These are phyloP conservation scores for Xiphophorus hellerii DNA, from an alignment of 2,113 vertebrate genomes.

Conservation along the genomic window DNA sequence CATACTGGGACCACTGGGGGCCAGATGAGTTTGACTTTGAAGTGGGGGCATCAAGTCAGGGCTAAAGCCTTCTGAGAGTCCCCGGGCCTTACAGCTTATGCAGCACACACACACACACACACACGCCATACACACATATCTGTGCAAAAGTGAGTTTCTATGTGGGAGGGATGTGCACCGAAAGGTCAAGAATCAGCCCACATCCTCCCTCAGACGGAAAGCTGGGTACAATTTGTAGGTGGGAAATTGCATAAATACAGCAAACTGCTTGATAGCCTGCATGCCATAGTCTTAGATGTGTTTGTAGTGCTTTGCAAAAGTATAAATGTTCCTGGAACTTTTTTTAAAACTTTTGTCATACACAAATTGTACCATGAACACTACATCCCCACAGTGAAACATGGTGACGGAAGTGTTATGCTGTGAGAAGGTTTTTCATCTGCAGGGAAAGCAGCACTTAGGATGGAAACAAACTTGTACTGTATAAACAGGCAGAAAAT, in stretches of 20 bases:
- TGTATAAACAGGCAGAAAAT: neutral
- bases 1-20: slow-evolving; percentile 17
- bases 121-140: neutral
- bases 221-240: slow-evolving; percentile 56
- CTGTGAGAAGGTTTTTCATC: neutral
- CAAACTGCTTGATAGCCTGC: slow-evolving; percentile 35
- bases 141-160: slow-evolving; percentile 33
- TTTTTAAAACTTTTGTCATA: neutral
- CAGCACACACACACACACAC: neutral
- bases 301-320: slow-evolving; percentile 6
- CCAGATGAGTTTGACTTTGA: slow-evolving; percentile 50
- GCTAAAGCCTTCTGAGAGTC: slow-evolving; percentile 43
- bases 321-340: neutral
- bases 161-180: slow-evolving; percentile 58
- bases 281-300: slow-evolving; percentile 6
- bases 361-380: neutral
- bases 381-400: too few relatives aligned
- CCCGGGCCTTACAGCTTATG: slow-evolving; percentile 48
- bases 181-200: slow-evolving; percentile 73
- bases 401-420: too few relatives aligned
- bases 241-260: slow-evolving; percentile 48
- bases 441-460: neutral
- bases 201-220: slow-evolving; percentile 62
- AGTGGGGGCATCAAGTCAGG: slow-evolving; percentile 39
- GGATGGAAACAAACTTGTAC: too few relatives aligned